Conservation (phyloP, 2,113 vertebrate genomes). For the Barnardius zonarius region DNA sequence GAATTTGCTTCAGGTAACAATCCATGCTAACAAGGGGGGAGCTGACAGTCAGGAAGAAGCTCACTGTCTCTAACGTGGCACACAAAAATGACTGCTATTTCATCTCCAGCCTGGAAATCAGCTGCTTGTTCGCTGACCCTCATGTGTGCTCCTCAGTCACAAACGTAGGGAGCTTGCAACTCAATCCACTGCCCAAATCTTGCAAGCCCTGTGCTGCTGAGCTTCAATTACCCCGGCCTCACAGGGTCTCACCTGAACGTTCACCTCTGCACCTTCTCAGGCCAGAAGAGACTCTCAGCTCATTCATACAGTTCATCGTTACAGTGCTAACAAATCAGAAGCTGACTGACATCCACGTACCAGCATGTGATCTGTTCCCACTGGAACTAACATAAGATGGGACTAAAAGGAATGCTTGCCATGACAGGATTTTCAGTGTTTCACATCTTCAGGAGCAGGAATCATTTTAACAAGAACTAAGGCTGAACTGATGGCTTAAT, state of each 20-base stretch:
- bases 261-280: neutral
- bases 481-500: neutral
- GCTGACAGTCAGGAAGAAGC: neutral
- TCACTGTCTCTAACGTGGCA: neutral
- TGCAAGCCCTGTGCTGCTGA: neutral
- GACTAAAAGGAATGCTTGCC: neutral
- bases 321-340: neutral
- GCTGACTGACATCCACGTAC: fast-evolving
- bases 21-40: neutral
- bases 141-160: neutral
- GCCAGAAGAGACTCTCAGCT: neutral
- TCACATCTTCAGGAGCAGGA: neutral
- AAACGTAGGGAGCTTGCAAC: neutral
- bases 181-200: neutral
- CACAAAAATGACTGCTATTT: neutral
- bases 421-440: neutral
- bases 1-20: neutral
- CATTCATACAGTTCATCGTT: neutral
- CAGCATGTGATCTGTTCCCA: neutral
- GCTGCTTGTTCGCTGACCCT: neutral
- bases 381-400: neutral
- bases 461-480: neutral
- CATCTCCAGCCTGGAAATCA: neutral
- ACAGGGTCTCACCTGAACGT: neutral
- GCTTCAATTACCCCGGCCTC: neutral